Evolutionary conservation across 2,113 vertebrate species (phyloP).

Genomic region (Falcunculus frontatus): DNA sequence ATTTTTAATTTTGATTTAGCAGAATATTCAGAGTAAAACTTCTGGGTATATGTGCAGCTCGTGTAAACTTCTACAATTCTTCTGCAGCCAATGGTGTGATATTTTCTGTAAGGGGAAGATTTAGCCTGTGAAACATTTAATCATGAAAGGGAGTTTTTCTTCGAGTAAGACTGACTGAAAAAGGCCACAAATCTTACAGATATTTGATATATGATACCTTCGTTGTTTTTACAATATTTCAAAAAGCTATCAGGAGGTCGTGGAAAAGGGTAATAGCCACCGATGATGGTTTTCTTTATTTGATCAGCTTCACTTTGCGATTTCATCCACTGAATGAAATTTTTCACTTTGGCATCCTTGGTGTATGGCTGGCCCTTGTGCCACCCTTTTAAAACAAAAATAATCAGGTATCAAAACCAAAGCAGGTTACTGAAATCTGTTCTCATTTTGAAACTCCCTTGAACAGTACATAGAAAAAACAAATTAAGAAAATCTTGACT

Average conservation of each 20-base stretch:
- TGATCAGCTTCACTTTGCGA: constrained; percentile 73
- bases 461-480: not conserved
- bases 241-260: constrained; percentile 72
- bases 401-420: not conserved
- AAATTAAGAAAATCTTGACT: not conserved
- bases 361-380: constrained; percentile 84
- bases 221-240: constrained; percentile 68
- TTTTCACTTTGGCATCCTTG: constrained; percentile 79
- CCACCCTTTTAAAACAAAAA: constrained; percentile 66
- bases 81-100: not conserved
- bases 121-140: not conserved
- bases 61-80: not conserved
- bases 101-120: not conserved
- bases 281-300: constrained; percentile 77
- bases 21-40: not conserved
- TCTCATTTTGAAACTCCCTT: not conserved
- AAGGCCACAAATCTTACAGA: not conserved
- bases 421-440: not conserved
- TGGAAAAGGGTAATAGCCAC: constrained; percentile 86
- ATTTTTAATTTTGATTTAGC: not conserved
- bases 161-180: not conserved
- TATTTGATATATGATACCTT: constrained; percentile 60
- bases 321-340: constrained; percentile 86
- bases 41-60: not conserved
- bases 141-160: not conserved